These are phyloP conservation scores for Rotaria socialis DNA, from an alignment of 2,888 invertebrate species.

Conservation along the genomic window DNA sequence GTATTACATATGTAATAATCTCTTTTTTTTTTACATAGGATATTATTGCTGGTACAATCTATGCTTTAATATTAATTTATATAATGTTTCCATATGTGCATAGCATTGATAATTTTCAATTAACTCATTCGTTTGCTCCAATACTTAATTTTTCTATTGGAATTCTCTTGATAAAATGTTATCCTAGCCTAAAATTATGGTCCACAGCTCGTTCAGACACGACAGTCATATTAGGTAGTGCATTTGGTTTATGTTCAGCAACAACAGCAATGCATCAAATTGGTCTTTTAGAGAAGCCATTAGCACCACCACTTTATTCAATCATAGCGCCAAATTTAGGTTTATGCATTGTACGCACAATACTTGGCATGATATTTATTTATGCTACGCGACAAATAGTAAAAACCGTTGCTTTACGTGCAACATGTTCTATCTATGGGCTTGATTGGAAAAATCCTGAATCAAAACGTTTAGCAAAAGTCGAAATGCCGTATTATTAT, in stretches of 20 bases:
- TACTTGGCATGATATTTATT: constrained; percentile 73
- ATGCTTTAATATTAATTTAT: constrained; percentile 69
- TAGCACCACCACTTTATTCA: constrained; percentile 68
- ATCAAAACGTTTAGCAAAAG: constrained; percentile 62
- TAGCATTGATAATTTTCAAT: constrained; percentile 69
- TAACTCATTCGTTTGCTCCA: constrained; percentile 69
- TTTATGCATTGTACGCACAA: constrained; percentile 61
- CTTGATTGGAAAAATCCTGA: constrained; percentile 67
- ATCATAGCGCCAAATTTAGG: constrained; percentile 72
- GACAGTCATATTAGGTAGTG: constrained; percentile 77
- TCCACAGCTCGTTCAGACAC: constrained; percentile 86
- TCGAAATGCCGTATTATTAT: constrained; percentile 79
- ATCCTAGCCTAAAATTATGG: constrained; percentile 79
- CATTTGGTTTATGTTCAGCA: constrained; percentile 71
- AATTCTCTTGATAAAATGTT: constrained; percentile 68
- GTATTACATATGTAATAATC: no score
- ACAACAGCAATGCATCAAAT: constrained; percentile 48
- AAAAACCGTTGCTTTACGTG: constrained; percentile 69
- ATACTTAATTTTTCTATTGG: constrained; percentile 61
- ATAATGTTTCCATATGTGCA: constrained; percentile 74
- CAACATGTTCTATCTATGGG: constrained; percentile 69
- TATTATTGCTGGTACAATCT: constrained; percentile 72
- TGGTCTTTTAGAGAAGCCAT: constrained; percentile 48
- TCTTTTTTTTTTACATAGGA: constrained; percentile 66
- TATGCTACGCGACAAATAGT: constrained; percentile 66